Evolutionary conservation across 2,888 invertebrate species (phyloP).

Genomic region (Lacanobia oleracea): DNA sequence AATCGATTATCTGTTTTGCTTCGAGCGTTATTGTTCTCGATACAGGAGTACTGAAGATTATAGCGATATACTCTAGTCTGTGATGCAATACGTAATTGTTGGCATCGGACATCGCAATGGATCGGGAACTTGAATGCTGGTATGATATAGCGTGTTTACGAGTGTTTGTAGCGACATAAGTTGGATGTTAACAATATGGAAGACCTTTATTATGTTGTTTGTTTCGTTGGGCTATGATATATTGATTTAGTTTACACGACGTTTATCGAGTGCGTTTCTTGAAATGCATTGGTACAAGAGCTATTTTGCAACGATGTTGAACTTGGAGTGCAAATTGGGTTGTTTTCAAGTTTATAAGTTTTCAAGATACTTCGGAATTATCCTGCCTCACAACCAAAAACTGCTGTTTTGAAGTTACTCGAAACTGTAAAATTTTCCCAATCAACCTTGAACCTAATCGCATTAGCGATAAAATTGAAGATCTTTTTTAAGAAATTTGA

Average conservation of each 20-base stretch:
- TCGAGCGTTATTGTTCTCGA: constrained; percentile 60
- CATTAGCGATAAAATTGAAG: too few relatives aligned
- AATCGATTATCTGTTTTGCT: constrained; percentile 63
- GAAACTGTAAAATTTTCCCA: too few relatives aligned
- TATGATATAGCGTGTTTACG: constrained; percentile 36
- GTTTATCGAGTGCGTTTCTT: too few relatives aligned
- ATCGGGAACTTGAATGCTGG: constrained; percentile 33
- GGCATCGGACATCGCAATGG: constrained; percentile 30
- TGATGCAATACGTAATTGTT: constrained; percentile 59
- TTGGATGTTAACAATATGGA: constrained; percentile 3
- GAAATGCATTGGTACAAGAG: too few relatives aligned
- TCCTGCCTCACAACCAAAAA: too few relatives aligned
- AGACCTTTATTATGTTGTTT: constrained; percentile 8
- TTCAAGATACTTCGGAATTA: too few relatives aligned
- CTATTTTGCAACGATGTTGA: too few relatives aligned
- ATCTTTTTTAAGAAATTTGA: too few relatives aligned
- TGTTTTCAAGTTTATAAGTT: too few relatives aligned
- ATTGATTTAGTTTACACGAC: background rate
- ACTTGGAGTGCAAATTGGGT: too few relatives aligned
- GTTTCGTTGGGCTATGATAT: background rate
- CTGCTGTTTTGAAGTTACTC: too few relatives aligned
- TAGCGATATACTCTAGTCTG: constrained; percentile 46
- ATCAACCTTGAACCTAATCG: too few relatives aligned
- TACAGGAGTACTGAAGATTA: constrained; percentile 51
- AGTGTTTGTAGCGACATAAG: constrained; percentile 24